These are phyloP conservation scores for Ceramica pisi DNA, from an alignment of 2,888 invertebrate species.

Conservation along the genomic window DNA sequence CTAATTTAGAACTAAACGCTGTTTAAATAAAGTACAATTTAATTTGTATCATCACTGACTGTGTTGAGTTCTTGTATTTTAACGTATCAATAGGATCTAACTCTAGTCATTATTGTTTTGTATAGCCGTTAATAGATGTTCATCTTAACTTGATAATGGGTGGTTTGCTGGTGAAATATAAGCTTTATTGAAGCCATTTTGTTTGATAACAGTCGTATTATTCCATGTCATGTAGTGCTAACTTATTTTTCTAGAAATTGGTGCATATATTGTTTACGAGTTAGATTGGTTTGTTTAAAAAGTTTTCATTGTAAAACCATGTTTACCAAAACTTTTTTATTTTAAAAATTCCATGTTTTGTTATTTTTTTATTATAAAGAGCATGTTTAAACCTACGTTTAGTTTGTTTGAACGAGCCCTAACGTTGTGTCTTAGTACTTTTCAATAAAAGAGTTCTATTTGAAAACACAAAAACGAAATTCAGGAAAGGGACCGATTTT, in stretches of 20 bases:
- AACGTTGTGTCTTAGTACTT: not conserved
- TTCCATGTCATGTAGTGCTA: not conserved
- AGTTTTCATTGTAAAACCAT: not conserved
- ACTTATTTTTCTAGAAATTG: constrained; percentile 1
- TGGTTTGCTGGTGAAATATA: constrained; percentile 65
- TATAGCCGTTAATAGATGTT: constrained; percentile 78
- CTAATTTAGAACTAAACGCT: constrained; percentile 65
- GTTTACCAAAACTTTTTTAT: not conserved
- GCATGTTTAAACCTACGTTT: not conserved
- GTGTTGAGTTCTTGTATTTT: constrained; percentile 62
- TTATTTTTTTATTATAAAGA: not conserved
- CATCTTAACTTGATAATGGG: constrained; percentile 66
- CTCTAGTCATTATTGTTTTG: constrained; percentile 84
- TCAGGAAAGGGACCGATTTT: not conserved
- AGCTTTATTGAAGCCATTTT: constrained; percentile 1
- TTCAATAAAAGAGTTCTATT: not conserved
- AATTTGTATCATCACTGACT: constrained; percentile 61
- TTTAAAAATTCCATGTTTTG: constrained; percentile 2
- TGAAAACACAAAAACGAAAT: not conserved
- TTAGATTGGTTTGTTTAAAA: not conserved
- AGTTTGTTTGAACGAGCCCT: too few species aligned
- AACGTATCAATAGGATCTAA: constrained; percentile 74
- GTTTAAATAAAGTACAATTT: constrained; percentile 70
- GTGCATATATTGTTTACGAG: not conserved
- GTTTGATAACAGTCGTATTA: not conserved